Conservation (phyloP, 2,113 vertebrate species). For the Rhinopomastus cyanomelas region DNA sequence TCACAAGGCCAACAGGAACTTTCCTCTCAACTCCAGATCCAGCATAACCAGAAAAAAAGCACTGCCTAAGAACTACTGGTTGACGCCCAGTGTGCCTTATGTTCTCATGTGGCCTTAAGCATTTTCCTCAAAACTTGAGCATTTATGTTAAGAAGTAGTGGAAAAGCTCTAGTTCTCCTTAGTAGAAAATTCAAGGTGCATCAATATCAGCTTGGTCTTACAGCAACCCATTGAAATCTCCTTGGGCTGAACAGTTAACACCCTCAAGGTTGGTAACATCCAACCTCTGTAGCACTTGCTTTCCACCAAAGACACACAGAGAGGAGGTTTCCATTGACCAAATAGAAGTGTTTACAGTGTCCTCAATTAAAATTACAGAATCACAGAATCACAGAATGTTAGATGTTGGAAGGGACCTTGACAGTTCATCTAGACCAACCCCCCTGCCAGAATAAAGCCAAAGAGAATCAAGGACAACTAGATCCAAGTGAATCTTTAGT, state of each 20-base stretch:
- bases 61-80: background rate
- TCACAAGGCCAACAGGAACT: background rate
- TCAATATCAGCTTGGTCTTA: background rate
- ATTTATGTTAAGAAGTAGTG: background rate
- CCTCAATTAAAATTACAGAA: background rate
- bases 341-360: background rate
- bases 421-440: too few species aligned
- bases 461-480: background rate
- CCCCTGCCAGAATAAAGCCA: too few species aligned
- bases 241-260: background rate
- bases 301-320: background rate
- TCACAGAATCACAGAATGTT: too few species aligned
- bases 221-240: background rate
- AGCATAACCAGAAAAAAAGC: background rate
- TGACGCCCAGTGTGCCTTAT: background rate
- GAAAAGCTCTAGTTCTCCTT: background rate
- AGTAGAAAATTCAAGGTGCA: background rate
- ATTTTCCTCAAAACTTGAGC: background rate
- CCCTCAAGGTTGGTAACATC: background rate
- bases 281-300: background rate
- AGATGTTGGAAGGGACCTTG: too few species aligned
- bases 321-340: background rate
- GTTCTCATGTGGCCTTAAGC: background rate
- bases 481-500: background rate
- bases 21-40: background rate